A percentile compares a stretch with the other conserved stretches of the same genome.
Conservation (phyloP, 2,888 invertebrate genomes). For the Drosophila aldrichi region DNA sequence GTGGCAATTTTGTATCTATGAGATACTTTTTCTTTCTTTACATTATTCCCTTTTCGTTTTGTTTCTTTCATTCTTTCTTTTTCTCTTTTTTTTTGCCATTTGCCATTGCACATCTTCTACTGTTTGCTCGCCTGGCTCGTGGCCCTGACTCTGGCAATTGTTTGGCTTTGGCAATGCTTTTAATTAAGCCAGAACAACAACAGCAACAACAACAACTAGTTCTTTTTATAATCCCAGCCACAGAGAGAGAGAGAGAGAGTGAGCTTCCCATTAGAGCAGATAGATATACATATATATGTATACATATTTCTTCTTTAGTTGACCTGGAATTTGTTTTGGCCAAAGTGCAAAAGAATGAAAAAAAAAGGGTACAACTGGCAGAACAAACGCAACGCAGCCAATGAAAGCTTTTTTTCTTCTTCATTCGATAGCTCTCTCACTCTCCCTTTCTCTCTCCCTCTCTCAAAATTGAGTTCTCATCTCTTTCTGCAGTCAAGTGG, state of each 20-base stretch:
- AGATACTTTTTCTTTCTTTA: slow-evolving; percentile 52
- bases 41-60: neutral
- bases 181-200: slow-evolving; percentile 62
- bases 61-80: too few relatives aligned
- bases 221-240: slow-evolving; percentile 60
- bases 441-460: neutral
- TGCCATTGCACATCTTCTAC: slow-evolving; percentile 43
- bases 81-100: too few relatives aligned
- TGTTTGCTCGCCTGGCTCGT: slow-evolving; percentile 54
- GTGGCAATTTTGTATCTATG: slow-evolving; percentile 66
- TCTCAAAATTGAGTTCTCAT: neutral
- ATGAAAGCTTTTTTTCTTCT: slow-evolving; percentile 42
- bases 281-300: neutral
- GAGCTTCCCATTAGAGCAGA: slow-evolving; percentile 10
- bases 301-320: neutral
- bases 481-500: neutral
- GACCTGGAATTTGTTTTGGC: slow-evolving; percentile 53
- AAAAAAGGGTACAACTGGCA: neutral
- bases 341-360: slow-evolving; percentile 31
- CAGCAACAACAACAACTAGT: slow-evolving; percentile 38
- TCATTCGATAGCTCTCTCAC: neutral
- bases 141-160: slow-evolving; percentile 41
- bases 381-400: slow-evolving; percentile 24
- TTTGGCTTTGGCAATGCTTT: slow-evolving; percentile 72
- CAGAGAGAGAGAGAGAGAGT: neutral